These are phyloP conservation scores for Nyctibius grandis DNA, from an alignment of 2,797 vertebrate genomes.

Conservation along the genomic window DNA sequence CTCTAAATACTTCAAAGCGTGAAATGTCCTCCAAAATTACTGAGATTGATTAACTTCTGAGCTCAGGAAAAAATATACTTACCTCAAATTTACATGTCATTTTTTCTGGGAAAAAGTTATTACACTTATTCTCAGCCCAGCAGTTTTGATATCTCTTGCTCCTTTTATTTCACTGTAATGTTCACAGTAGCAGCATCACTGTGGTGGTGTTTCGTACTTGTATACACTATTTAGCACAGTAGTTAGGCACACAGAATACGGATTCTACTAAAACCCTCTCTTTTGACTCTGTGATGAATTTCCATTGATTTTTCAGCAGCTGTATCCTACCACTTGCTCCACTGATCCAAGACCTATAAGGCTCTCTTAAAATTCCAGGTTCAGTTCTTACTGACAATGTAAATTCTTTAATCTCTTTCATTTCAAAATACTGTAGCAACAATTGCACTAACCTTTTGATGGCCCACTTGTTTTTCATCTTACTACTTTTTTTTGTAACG, in stretches of 20 bases:
- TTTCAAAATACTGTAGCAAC: neutral
- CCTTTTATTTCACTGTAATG: neutral
- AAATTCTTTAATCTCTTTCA: neutral
- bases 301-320: neutral
- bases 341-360: neutral
- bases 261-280: neutral
- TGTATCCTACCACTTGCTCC: neutral
- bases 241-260: neutral
- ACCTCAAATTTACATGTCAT: neutral
- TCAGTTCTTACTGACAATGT: neutral
- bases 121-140: neutral
- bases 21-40: neutral
- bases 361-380: neutral
- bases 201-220: neutral
- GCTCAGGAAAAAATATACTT: neutral
- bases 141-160: neutral
- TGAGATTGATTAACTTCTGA: neutral
- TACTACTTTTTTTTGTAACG: neutral
- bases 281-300: neutral
- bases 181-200: neutral
- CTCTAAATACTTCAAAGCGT: neutral
- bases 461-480: neutral
- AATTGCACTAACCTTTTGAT: neutral
- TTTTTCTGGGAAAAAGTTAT: neutral
- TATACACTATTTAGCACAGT: neutral